These are phyloP conservation scores for Prolemur simus DNA, from an alignment of 2,113 vertebrate species.

Conservation along the genomic window DNA sequence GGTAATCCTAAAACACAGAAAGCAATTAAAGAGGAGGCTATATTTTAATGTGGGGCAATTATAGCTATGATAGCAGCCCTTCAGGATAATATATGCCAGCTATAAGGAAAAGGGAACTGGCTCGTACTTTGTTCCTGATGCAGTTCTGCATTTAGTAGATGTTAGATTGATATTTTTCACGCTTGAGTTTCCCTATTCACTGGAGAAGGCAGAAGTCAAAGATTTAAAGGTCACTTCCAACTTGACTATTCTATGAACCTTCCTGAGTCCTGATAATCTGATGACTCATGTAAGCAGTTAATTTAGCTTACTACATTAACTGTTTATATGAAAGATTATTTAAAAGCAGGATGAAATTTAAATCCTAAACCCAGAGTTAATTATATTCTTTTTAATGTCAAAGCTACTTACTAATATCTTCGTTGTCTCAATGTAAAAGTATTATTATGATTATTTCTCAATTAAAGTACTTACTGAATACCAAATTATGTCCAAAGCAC, in stretches of 20 bases:
- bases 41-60: not conserved
- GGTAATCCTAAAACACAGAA: not conserved
- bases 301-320: not conserved
- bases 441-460: not conserved
- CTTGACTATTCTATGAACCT: not conserved
- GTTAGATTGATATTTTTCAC: not conserved
- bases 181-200: not conserved
- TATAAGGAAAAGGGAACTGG: not conserved
- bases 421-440: not conserved
- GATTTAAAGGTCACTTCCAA: not conserved
- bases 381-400: not conserved
- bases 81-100: not conserved
- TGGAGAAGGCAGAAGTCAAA: not conserved
- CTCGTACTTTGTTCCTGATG: fast-evolving
- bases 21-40: not conserved
- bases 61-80: not conserved
- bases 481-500: not conserved
- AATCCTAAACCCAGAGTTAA: not conserved
- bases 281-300: not conserved
- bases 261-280: not conserved
- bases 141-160: not conserved
- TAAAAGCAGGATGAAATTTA: not conserved
- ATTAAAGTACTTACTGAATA: not conserved
- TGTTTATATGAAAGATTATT: too few relatives aligned
- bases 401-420: not conserved